A percentile compares a stretch with the other conserved stretches of the same genome.
These are phyloP conservation scores for Machaerirhynchus nigripectus DNA, from an alignment of 2,113 vertebrate species.

Conservation along the genomic window DNA sequence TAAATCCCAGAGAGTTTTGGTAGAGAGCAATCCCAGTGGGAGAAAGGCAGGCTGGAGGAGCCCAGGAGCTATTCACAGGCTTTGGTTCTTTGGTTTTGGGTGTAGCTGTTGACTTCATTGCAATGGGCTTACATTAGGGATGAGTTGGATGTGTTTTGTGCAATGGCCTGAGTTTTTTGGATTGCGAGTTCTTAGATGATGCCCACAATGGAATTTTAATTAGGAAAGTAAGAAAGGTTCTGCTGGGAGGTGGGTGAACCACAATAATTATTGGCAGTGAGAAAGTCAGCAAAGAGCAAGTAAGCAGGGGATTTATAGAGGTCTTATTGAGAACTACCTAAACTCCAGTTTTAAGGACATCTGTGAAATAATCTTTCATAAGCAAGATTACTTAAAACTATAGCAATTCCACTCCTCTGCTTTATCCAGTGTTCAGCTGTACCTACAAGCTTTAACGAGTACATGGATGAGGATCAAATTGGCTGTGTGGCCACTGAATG, in stretches of 20 bases:
- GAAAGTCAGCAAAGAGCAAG: constrained; percentile 22
- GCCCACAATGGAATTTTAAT: constrained; percentile 58
- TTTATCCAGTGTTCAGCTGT: background rate
- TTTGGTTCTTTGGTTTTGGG: constrained; percentile 46
- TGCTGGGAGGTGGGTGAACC: constrained; percentile 10
- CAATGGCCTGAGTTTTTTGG: constrained; percentile 26
- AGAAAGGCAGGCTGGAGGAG: background rate
- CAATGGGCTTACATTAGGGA: background rate
- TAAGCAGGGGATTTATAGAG: background rate
- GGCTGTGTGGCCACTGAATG: background rate
- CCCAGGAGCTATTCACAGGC: background rate
- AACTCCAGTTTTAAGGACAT: background rate
- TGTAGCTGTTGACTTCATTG: constrained; percentile 9
- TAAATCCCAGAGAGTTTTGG: background rate
- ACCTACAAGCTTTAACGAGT: background rate
- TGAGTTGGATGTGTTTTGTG: constrained; percentile 34
- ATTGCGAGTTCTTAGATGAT: constrained; percentile 7
- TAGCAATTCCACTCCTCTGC: background rate
- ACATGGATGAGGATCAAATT: background rate
- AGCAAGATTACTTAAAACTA: background rate
- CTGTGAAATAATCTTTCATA: background rate
- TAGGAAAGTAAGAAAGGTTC: constrained; percentile 17
- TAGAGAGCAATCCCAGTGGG: background rate
- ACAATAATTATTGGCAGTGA: background rate
- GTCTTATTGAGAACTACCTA: background rate